phyloP scores from a whole-genome alignment of 2,797 vertebrate genomes.

The Sebastes nivosus region DNA sequence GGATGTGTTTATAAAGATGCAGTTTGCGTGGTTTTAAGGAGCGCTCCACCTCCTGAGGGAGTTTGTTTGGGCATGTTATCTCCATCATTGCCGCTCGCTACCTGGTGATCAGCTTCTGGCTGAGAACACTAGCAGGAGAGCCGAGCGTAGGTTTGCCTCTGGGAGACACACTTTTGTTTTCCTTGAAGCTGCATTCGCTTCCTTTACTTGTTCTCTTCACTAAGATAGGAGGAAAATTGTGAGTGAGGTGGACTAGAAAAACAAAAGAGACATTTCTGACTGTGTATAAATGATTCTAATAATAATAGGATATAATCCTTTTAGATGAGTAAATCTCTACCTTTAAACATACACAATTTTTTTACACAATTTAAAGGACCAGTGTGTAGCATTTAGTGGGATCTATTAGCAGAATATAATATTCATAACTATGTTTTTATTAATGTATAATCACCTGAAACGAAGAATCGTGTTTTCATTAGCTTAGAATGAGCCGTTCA shows the following conservation, averaged over 20 bases:
- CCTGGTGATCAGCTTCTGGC: constrained; percentile 48
- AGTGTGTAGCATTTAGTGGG: not conserved
- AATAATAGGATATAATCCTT: not conserved
- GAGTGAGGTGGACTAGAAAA: not conserved
- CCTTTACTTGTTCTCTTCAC: not conserved
- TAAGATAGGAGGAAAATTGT: not conserved
- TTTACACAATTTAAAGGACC: not conserved
- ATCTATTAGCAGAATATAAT: not conserved
- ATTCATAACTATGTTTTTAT: too few relatives aligned
- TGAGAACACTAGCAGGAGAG: constrained; percentile 23
- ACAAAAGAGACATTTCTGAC: not conserved
- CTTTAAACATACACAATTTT: not conserved
- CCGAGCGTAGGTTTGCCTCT: constrained; percentile 34
- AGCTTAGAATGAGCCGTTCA: not conserved
- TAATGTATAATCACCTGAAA: not conserved
- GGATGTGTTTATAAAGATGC: constrained; percentile 34
- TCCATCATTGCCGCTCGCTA: constrained; percentile 32
- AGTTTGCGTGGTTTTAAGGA: constrained; percentile 20
- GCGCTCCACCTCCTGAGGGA: constrained; percentile 25
- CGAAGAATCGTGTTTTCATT: rapidly evolving
- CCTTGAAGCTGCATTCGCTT: constrained; percentile 43
- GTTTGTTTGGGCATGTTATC: constrained; percentile 31
- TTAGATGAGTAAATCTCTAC: not conserved
- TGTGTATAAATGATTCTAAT: not conserved
- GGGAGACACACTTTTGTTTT: constrained; percentile 36